Conservation (phyloP, 1,140 invertebrate species). For the Drosophila rhopaloa region DNA sequence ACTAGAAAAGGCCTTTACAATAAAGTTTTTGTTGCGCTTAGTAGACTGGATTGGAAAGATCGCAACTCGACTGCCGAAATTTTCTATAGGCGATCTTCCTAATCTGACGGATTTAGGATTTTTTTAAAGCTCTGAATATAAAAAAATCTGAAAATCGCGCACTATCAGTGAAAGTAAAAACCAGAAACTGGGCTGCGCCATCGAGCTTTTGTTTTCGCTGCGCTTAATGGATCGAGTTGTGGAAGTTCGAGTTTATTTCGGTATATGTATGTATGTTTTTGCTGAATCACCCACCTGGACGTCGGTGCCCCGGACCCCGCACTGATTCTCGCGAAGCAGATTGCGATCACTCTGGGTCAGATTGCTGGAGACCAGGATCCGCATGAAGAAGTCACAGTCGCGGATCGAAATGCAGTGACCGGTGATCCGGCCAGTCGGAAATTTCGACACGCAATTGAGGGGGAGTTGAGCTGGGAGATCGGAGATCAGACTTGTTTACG, state of each 20-base stretch:
- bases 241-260: conserved; percentile 4
- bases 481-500: conserved; percentile 41
- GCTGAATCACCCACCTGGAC: conserved; percentile 41
- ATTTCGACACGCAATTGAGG: conserved; percentile 45
- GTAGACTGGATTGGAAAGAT: too few species aligned
- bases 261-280: not conserved
- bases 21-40: too few species aligned
- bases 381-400: conserved; percentile 60
- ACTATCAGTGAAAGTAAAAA: conserved; percentile 19
- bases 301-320: conserved; percentile 15
- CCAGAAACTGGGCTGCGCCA: not conserved
- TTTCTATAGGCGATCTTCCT: too few species aligned
- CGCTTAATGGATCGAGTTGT: not conserved
- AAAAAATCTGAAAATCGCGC: not conserved
- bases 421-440: conserved; percentile 12
- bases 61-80: too few species aligned
- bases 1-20: too few species aligned
- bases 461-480: conserved; percentile 38
- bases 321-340: conserved; percentile 59
- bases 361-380: conserved; percentile 23
- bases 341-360: conserved; percentile 37
- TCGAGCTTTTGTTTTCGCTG: not conserved
- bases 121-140: too few species aligned
- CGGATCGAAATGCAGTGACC: conserved; percentile 51
- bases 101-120: too few species aligned